Evolutionary conservation across 2,797 vertebrate species (phyloP), one percentile per base, ranked within the genome.

Genomic region (Spinus pinus): DNA sequence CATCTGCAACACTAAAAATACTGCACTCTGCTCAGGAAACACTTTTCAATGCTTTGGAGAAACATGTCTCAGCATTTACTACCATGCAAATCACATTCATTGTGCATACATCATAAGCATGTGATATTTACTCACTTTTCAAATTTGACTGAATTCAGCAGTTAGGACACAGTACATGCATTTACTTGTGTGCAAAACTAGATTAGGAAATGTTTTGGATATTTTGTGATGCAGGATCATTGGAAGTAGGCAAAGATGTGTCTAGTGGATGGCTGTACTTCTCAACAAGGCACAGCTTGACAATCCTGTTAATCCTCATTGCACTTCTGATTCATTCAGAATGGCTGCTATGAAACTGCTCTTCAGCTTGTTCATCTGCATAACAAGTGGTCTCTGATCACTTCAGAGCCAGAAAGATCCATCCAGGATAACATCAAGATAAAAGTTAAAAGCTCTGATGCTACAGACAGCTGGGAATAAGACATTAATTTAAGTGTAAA

Each of bases 341-440:
- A 62, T 33, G 61, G 65, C 61, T 69, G 51, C 66, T 50, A 69
- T n/a, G 62, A 90, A 93, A 93, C n/a, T 51, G 49, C 67, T 95
- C 67, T 87, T 93, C 79, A 85, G 56, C 41, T 73, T 82, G 49
- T 53, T 95, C 74, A 93, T 92, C 78, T 95, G 67, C 93, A 85
- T 88, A 94, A 91, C 65, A 91, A 83, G 88, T 24, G 85, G 78
- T 77, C 67, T 86, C 84, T 57, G 85, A 86, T 71, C 81, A 86
- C 71, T 89, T 92, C 28, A 73, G 61, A 91, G 81, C 70, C 44
- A 86, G 62, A 73, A 91, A 92, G 83, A 82, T 60, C 81, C 37
- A 93, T 69, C 75, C 75, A 82, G 50, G 64, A 60, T 42, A 88
- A 65, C 11, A 73, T 74, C 47, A 72, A 81, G 24, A 78, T 28